Percentiles rank a stretch among this genome's conserved stretches.
Evolutionary conservation across 2,113 vertebrate species (phyloP).

Genomic region (Pandion haliaetus): DNA sequence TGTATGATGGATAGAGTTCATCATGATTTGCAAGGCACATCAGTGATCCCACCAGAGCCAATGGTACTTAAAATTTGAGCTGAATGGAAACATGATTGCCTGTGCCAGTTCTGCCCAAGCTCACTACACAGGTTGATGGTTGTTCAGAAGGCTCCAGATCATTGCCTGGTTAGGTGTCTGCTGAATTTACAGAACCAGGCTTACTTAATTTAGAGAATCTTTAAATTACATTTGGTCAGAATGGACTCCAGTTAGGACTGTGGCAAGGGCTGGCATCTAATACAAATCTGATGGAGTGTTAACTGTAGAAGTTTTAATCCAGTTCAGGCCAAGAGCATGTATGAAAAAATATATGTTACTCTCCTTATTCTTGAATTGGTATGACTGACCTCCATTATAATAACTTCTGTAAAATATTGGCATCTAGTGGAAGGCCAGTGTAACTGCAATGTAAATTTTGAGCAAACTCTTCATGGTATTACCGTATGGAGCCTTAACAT

Average conservation of each 20-base stretch:
- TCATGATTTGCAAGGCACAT: neutral
- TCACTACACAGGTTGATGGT: neutral
- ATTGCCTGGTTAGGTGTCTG: neutral
- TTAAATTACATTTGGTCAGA: neutral
- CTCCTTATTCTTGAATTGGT: neutral
- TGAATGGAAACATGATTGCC: neutral
- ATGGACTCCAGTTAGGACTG: neutral
- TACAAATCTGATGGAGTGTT: neutral
- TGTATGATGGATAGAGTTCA: neutral
- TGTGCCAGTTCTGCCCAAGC: neutral
- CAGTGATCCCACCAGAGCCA: neutral
- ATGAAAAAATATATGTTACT: neutral
- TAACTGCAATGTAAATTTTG: neutral
- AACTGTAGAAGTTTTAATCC: neutral
- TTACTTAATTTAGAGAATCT: neutral
- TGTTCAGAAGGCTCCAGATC: neutral
- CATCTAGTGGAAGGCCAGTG: neutral
- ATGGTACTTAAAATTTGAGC: neutral
- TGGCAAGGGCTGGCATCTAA: neutral
- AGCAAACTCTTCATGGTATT: neutral
- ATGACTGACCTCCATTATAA: neutral
- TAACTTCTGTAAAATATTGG: neutral
- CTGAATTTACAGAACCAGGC: neutral
- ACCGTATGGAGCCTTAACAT: neutral
- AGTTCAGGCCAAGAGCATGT: neutral